Percentiles rank a stretch among this genome's conserved stretches.
Evolutionary conservation across 2,113 vertebrate genomes (phyloP).

Genomic region (Probosciger aterrimus): DNA sequence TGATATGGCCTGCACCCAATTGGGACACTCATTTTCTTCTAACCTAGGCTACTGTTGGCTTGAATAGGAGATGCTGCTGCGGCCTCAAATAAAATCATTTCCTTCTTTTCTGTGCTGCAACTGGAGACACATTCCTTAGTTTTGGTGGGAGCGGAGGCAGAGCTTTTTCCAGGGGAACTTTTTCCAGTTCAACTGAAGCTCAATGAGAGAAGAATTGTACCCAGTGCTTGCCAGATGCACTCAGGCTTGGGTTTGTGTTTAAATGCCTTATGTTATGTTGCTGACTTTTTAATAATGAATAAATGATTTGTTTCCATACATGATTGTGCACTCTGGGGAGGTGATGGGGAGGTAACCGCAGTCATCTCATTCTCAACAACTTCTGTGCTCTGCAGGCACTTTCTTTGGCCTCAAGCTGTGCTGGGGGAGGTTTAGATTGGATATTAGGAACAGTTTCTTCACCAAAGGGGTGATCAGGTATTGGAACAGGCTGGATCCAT

Average conservation of each 20-base stretch:
- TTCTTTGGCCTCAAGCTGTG: not conserved
- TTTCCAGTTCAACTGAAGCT: not conserved
- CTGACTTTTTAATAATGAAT: not conserved
- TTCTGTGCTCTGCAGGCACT: not conserved
- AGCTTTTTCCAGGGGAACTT: not conserved
- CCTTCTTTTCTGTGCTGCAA: not conserved
- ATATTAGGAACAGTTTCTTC: not conserved
- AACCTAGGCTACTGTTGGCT: not conserved
- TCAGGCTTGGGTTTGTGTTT: not conserved
- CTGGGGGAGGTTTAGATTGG: not conserved
- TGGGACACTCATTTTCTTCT: not conserved
- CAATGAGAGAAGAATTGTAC: not conserved
- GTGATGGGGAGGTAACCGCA: not conserved
- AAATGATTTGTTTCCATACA: not conserved
- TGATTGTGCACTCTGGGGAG: not conserved
- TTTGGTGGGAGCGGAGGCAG: not conserved
- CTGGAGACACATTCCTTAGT: not conserved
- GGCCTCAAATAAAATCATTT: not conserved
- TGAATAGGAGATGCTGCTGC: not conserved
- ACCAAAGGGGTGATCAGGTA: not conserved
- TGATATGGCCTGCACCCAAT: fast-evolving
- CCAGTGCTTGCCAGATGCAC: not conserved
- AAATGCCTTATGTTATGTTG: not conserved
- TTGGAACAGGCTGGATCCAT: not conserved
- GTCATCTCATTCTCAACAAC: not conserved